phyloP scores from a whole-genome alignment of 2,888 invertebrate species.

The Encarsia formosa region DNA sequence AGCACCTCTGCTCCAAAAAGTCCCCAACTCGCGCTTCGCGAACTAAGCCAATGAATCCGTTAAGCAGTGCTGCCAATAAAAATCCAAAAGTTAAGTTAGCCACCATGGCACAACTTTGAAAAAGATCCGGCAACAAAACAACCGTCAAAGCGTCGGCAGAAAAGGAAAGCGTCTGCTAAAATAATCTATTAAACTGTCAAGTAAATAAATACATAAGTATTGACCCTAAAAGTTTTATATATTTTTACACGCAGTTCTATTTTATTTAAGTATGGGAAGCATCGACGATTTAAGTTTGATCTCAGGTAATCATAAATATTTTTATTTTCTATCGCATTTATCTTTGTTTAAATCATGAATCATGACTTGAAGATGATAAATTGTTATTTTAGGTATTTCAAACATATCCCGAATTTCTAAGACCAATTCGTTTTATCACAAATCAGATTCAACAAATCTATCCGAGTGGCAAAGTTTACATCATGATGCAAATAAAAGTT shows the following conservation, averaged over 20 bases:
- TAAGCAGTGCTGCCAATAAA: conserved; percentile 1
- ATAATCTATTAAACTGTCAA: no score
- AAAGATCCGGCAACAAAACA: no score
- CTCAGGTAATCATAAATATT: conserved; percentile 33
- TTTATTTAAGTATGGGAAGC: conserved; percentile 18
- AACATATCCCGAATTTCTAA: conserved; percentile 39
- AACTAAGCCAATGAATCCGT: conserved; percentile 9
- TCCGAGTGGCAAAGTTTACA: conserved; percentile 29
- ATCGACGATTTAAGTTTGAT: conserved; percentile 34
- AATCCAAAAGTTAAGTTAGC: no score
- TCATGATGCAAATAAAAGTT: conserved; percentile 22
- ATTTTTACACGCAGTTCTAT: no score
- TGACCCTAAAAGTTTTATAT: no score
- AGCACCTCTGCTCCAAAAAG: conserved; percentile 10
- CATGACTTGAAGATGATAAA: not conserved
- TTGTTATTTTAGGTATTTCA: conserved; percentile 34
- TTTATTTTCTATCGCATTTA: not conserved
- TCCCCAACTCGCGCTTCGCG: not conserved
- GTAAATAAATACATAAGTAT: no score
- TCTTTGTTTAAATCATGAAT: not conserved
- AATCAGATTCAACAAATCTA: conserved; percentile 32
- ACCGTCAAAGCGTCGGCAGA: no score
- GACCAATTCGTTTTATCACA: conserved; percentile 30
- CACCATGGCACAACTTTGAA: no score
- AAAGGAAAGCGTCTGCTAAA: no score